Percentiles rank a stretch among this genome's conserved stretches.
phyloP scores from a whole-genome alignment of 2,888 invertebrate genomes.

The Xestia xanthographa region DNA sequence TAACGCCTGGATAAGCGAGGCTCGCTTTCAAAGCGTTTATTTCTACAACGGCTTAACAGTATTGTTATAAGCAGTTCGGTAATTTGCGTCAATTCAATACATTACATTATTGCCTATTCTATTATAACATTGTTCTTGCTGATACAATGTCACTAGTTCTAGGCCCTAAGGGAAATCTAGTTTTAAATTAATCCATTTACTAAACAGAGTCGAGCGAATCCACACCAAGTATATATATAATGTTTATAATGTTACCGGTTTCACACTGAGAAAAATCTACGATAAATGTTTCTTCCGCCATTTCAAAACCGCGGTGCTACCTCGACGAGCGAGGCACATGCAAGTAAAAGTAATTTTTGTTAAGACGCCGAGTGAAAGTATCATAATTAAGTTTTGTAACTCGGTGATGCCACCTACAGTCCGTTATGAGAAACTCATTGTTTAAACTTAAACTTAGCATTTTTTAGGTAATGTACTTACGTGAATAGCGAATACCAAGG shows the following conservation, averaged over 20 bases:
- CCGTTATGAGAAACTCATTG: constrained; percentile 64
- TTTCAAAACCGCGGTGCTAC: background rate
- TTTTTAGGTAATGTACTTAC: constrained; percentile 45
- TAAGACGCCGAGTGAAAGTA: constrained; percentile 63
- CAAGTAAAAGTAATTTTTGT: constrained; percentile 63
- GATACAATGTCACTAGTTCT: background rate
- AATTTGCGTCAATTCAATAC: background rate
- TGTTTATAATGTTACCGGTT: background rate
- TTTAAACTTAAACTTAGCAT: constrained; percentile 35
- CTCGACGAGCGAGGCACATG: background rate
- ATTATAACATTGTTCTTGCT: background rate
- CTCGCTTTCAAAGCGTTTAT: background rate
- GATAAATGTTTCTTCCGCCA: background rate
- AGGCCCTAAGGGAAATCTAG: background rate
- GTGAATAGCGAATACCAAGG: constrained; percentile 34
- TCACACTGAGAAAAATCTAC: constrained; percentile 1
- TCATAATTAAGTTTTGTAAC: constrained; percentile 71
- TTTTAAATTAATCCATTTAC: background rate
- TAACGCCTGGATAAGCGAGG: background rate
- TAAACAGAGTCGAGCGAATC: background rate
- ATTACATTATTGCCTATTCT: background rate
- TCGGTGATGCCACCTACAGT: constrained; percentile 57
- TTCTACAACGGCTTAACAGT: background rate
- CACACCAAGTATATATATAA: no score
- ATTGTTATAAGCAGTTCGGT: background rate